A percentile compares a stretch with the other conserved stretches of the same genome.
Evolutionary conservation across 1,140 invertebrate genomes (phyloP).

Genomic region (Trypoxylus dichotomus): DNA sequence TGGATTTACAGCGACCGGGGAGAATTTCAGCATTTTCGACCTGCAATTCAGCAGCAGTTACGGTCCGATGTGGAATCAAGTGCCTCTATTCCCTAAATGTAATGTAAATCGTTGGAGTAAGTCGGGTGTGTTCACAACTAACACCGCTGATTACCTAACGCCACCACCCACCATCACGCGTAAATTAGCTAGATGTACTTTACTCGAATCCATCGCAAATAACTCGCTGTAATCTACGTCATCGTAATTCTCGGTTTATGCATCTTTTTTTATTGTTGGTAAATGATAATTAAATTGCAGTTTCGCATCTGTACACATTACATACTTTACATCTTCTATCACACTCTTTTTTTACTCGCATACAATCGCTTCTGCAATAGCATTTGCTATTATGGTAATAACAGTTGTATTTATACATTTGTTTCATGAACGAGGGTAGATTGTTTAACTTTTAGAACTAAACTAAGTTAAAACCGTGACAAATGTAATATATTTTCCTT

Average conservation of each 20-base stretch:
- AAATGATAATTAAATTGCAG: background rate
- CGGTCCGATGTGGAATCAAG: slow-evolving; percentile 49
- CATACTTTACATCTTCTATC: background rate
- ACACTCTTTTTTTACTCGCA: background rate
- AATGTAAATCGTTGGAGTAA: slow-evolving; percentile 46
- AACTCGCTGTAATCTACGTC: background rate
- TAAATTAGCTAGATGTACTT: background rate
- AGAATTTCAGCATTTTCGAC: slow-evolving; percentile 51
- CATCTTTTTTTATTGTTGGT: background rate
- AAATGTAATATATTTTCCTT: no score
- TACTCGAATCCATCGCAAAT: no score
- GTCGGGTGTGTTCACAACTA: slow-evolving; percentile 32
- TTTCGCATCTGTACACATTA: background rate
- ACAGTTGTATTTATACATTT: no score
- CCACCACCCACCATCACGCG: background rate
- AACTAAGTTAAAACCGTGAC: no score
- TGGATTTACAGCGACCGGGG: slow-evolving; percentile 28
- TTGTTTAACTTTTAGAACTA: no score
- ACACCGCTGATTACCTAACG: background rate
- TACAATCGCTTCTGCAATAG: no score
- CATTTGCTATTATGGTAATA: no score
- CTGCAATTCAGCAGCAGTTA: slow-evolving; percentile 46
- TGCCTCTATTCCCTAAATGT: slow-evolving; percentile 51
- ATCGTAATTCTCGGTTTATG: background rate
- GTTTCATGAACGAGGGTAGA: no score